Evolutionary conservation across 2,113 vertebrate genomes (phyloP).

Genomic region (Mustela nigripes): DNA sequence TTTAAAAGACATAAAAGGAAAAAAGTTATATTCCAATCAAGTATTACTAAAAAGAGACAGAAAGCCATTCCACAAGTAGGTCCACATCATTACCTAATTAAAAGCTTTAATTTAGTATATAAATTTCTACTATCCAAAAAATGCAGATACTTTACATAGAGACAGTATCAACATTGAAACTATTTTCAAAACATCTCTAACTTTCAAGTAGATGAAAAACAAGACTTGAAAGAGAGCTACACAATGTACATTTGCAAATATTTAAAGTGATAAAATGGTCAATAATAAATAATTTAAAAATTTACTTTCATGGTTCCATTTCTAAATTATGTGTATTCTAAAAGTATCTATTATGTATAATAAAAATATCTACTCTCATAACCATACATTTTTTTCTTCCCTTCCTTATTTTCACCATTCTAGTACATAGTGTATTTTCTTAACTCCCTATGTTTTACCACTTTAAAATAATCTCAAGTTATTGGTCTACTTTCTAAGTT

Average conservation of each 20-base stretch:
- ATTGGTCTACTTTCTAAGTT: constrained; percentile 28
- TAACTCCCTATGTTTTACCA: neutral
- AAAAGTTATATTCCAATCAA: constrained; percentile 27
- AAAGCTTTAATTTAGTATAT: neutral
- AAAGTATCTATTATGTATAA: neutral
- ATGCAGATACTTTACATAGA: neutral
- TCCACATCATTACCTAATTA: neutral
- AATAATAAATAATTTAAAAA: neutral
- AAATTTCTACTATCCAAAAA: constrained; percentile 9
- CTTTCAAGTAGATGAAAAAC: constrained; percentile 1
- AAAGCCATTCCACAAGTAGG: neutral
- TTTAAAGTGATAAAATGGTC: neutral
- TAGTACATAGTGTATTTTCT: neutral
- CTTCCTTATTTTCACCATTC: neutral
- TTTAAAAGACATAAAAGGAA: neutral
- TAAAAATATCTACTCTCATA: neutral
- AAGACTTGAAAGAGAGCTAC: neutral
- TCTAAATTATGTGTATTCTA: neutral
- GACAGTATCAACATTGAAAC: neutral
- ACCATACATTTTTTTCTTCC: neutral
- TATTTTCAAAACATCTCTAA: neutral
- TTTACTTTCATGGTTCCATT: neutral
- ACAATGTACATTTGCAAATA: neutral
- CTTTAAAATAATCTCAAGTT: neutral
- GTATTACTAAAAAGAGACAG: neutral